These are phyloP conservation scores for Dromaius novaehollandiae DNA, from an alignment of 2,113 vertebrate genomes.

Conservation along the genomic window DNA sequence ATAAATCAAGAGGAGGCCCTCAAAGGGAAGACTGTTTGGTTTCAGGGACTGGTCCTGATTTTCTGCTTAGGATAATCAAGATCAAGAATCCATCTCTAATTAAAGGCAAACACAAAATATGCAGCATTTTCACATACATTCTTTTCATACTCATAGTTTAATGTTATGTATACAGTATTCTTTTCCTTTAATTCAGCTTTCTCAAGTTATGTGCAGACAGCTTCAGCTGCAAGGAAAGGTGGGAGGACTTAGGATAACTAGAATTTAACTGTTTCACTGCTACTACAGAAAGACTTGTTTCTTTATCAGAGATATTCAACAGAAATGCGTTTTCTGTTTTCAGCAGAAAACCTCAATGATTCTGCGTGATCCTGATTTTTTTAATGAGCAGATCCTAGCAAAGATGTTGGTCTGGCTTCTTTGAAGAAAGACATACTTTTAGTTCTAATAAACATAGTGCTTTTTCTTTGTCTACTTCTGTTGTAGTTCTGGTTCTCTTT, in stretches of 20 bases:
- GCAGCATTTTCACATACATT: constrained; percentile 68
- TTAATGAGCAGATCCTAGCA: neutral
- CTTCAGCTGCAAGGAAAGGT: constrained; percentile 48
- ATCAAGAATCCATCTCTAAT: constrained; percentile 80
- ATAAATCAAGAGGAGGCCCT: constrained; percentile 70
- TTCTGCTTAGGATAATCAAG: constrained; percentile 72
- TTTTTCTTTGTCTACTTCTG: constrained; percentile 20
- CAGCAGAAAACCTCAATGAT: neutral
- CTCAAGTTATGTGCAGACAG: constrained; percentile 55
- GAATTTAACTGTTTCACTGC: constrained; percentile 52
- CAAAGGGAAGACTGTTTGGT: constrained; percentile 65
- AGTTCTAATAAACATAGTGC: neutral
- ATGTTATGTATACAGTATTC: constrained; percentile 48
- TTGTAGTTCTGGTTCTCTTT: neutral
- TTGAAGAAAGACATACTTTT: neutral
- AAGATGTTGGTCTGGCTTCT: neutral
- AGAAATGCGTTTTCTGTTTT: neutral
- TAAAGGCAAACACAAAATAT: constrained; percentile 78
- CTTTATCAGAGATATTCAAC: neutral
- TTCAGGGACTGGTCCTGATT: constrained; percentile 72
- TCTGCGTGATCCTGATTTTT: neutral
- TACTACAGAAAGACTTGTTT: neutral
- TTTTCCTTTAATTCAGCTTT: constrained; percentile 57
- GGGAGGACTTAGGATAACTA: constrained; percentile 16
- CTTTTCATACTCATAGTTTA: constrained; percentile 72